Evolutionary conservation across 1,140 invertebrate genomes (phyloP), one percentile per base, ranked within the genome.

Genomic region (Chymomyza costata): DNA sequence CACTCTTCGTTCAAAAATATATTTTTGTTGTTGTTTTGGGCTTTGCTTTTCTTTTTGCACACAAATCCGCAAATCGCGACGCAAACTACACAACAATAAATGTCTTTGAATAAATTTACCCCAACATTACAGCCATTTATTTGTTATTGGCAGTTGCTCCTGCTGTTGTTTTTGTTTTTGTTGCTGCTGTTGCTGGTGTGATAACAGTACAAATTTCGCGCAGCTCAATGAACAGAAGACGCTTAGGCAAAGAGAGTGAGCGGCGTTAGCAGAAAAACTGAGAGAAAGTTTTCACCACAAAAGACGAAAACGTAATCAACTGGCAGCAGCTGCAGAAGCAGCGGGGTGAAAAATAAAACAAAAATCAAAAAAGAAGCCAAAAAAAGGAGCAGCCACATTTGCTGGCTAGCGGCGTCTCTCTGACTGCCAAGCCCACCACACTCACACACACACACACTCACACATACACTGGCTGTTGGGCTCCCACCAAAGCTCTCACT

Each of bases 271-370:
- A 69, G 60, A 68, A 53, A 49, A 54, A 66, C 50, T 58, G 57
- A 74, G 68, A 45, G 57, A 74, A 64, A 45, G 54, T 65, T 76
- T 73, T 78, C 66, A 71, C 71, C 71, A 78, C 66, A 70, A 62
- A 71, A 52, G 58, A 66, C 62, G 46, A 71, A 44, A 37, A 48
- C 25, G 14, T 43, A 35, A 44, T 54, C 38, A 55, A 56, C 14
- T 43, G 57, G 40, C 49, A 52, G n/a, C n/a, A n/a, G n/a, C n/a
- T n/a, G n/a, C n/a, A n/a, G n/a, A n/a, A n/a, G n/a, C n/a, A n/a
- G 51, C 43, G 50, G 39, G 30, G 35, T 44, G 51, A 46, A 55
- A 55, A 37, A 15, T 37, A 32, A n/a, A n/a, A n/a, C n/a, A n/a
- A n/a, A n/a, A n/a, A n/a, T n/a, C n/a, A n/a, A n/a, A n/a, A n/a